A percentile compares a stretch with the other conserved stretches of the same genome.
These are phyloP conservation scores for Oreocharis arfaki DNA, from an alignment of 2,113 vertebrate genomes.

Conservation along the genomic window DNA sequence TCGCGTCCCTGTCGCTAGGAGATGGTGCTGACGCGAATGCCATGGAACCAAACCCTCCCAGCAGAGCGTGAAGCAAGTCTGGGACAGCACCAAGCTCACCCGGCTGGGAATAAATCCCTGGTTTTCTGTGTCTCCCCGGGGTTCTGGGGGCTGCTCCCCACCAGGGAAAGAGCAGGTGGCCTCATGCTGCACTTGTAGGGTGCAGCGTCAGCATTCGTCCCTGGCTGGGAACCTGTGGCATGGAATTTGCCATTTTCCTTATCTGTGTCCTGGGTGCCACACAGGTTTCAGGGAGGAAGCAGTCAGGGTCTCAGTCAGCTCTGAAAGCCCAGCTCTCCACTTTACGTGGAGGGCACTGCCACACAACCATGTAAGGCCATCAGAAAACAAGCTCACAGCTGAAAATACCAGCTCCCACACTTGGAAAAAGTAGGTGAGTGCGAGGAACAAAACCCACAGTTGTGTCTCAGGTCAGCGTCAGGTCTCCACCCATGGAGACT, in stretches of 20 bases:
- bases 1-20: not conserved
- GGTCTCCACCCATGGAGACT: accelerated
- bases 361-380: not conserved
- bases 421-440: constrained; percentile 1
- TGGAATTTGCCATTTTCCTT: not conserved
- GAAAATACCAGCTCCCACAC: not conserved
- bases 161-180: not conserved
- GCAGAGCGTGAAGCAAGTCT: accelerated
- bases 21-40: not conserved
- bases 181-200: not conserved
- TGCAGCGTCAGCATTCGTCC: not conserved
- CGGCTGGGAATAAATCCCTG: not conserved
- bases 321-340: not conserved
- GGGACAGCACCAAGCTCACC: not conserved
- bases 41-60: not conserved
- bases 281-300: not conserved
- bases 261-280: not conserved
- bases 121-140: not conserved
- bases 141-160: not conserved
- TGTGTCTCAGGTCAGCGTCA: not conserved
- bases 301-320: not conserved
- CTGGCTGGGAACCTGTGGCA: not conserved
- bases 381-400: not conserved
- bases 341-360: accelerated
- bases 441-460: not conserved